Evolutionary conservation across 1,140 invertebrate genomes (phyloP), one percentile per base, ranked within the genome.

Genomic region (Hirudo medicinalis): DNA sequence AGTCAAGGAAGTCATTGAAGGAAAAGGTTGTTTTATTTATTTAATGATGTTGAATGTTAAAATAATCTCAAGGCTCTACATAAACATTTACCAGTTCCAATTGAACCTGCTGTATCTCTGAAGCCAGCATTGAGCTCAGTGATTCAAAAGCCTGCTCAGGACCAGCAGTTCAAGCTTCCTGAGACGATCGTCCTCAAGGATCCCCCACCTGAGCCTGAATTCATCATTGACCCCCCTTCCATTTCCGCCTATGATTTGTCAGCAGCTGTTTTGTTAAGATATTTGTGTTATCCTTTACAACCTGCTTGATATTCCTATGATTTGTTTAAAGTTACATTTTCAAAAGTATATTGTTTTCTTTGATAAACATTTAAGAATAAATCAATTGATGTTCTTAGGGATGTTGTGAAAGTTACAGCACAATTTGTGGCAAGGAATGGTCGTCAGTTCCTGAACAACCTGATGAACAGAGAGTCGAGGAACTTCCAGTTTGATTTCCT

Each of bases 401-500:
- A 99, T 81, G 92, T 98, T 75, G 94, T 99, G 0, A 97, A 96
- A 79, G 80, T 99, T 13, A 99, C 97, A 3, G 97, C 97, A 0
- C 93, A 98, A 81, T 99, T 99, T 86, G 96, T 99, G 0, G 96
- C 97, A 0, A 85, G 95, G 78, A 99, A 99, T 83, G 97, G 97
- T 6, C 86, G 96, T 9, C 93, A 97, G 79, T 99, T 99, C 81
- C 84, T 99, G 6, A 98, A 94, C 5, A 96, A 95, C 78, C 81
- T 99, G 13, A 99, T 99, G 95, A 97, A 96, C 77, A 86, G 94
- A 32, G 96, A 99, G 80, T 93, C 97, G 78, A 85, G 94, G 13
- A 99, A 99, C 82, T 97, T 93, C 78, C 95, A 99, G 77, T 99
- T 99, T 86, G 97, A 99, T 82, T 99, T 99, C 81, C 84, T 99